Evolutionary conservation across 2,797 vertebrate genomes (phyloP), one percentile per base, ranked within the genome.

Genomic region (Lycodopsis pacificus): DNA sequence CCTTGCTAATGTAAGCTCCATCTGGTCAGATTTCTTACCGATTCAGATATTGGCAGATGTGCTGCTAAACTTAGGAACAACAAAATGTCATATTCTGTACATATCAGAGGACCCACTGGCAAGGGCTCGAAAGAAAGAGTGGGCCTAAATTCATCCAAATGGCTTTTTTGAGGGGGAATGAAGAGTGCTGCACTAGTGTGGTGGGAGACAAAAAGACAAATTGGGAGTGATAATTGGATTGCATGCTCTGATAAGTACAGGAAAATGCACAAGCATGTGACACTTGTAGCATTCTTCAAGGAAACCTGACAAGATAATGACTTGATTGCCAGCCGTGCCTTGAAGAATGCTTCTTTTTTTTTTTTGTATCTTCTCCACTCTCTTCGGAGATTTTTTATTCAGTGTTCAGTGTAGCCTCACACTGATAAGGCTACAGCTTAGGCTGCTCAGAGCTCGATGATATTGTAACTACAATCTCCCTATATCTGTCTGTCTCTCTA

Each of bases 401-500:
- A 82, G 86, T 92, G 80, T 92, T 92, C 85, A 91, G 79, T 66
- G 91, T 92, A 84, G 93, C 90, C 90, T 94, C 87, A 53, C 87
- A 90, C 87, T 92, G 91, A 95, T 95, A 92, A 92, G 86, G 86
- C 91, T 94, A 91, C 92, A 94, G 91, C 93, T 93, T 91, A 95
- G 93, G 86, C 88, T 95, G 92, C 92, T 92, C 92, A 94, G 93
- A 94, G 93, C 93, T 95, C 83, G 79, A 95, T 96, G 94, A 94
- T 89, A 93, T 95, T 96, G 94, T 96, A 96, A 96, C 94, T 90
- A 92, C 95, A 96, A 95, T 95, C 95, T 96, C 93, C 95, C 95
- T 95, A 96, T 96, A 96, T 96, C 94, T 96, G 95, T 96, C 95
- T 96, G 95, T 96, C 96, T 96, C 95, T 96, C 96, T 96, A 96